Conservation (phyloP, 2,113 vertebrate genomes). For the Aegotheles bennettii region DNA sequence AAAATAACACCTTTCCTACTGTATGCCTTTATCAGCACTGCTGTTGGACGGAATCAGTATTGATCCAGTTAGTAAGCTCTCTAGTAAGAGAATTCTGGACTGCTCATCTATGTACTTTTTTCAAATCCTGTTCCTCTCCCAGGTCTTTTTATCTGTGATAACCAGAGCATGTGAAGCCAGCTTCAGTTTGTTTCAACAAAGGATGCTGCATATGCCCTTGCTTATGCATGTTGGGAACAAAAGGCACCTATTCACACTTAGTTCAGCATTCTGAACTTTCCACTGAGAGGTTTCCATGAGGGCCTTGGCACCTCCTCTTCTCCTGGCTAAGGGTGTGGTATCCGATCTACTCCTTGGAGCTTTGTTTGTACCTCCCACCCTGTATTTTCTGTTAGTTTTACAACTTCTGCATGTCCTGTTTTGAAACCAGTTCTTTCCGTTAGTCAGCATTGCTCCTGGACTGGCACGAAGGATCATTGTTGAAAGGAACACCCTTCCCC, state of each 20-base stretch:
- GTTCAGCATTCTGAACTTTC: not conserved
- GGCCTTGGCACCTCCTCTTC: not conserved
- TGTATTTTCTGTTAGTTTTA: not conserved
- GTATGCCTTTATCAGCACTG: not conserved
- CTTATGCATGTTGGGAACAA: not conserved
- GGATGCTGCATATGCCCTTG: not conserved
- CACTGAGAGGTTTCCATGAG: not conserved
- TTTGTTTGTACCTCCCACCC: not conserved
- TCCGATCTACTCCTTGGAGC: not conserved
- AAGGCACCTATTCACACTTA: not conserved
- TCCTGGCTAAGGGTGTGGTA: not conserved
- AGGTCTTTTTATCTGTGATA: not conserved
- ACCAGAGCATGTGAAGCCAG: not conserved
- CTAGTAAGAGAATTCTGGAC: not conserved
- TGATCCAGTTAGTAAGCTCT: not conserved
- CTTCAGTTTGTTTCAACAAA: not conserved
- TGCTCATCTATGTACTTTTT: not conserved
- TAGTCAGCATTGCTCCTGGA: not conserved
- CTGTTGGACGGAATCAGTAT: not conserved
- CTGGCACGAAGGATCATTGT: not conserved
- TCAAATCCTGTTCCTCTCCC: not conserved
- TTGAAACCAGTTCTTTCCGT: not conserved
- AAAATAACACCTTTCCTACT: not conserved
- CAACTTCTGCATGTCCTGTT: not conserved
- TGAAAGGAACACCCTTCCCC: constrained; percentile 24